Evolutionary conservation across 2,888 invertebrate species (phyloP), one percentile per base, ranked within the genome.

Genomic region (Macrophya annulata): DNA sequence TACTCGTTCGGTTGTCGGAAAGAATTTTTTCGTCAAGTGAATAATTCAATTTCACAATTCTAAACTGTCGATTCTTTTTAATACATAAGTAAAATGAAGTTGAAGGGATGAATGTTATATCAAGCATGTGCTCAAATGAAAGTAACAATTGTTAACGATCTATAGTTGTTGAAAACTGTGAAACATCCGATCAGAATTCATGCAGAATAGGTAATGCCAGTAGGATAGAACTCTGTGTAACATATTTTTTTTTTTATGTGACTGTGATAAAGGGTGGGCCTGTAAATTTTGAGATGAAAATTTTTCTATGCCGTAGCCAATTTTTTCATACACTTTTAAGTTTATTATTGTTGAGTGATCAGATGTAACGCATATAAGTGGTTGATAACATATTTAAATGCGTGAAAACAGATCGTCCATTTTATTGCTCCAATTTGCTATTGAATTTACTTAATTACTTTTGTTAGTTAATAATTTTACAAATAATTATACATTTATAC

Each of bases 131-230:
- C 55, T 17, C 51, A 37, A 55, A 77, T 77, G 77, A 55, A 77
- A 77, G 77, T 77, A 77, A 77, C n/a, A 31, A 51, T 55, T 17
- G 51, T 77, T 55, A 81, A 62, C 43, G 43, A 62, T 81, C 62
- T 15, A 62, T 62, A 62, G 25, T 81, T 43, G 15, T 31, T 31
- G 31, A 62, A 40, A 81, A 62, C 40, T 59, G 21, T 79, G 21
- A 62, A 59, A 51, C 55, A 37, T 51, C 12, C 12, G 17, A 77
- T 37, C 51, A 77, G 21, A 17, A 77, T 77, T n/a, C 21, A 76
- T 74, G 43, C 74, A 21, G 21, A 48, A 51, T 17, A 51, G 51
- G 17, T 51, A 77, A 77, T 55, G 31, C 51, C 55, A 55, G 55
- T n/a, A n/a, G 6, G 10, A 77, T 55, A 51, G 21, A 77, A 77